Evolutionary conservation across 2,797 vertebrate species (phyloP).

Genomic region (Mormyrops boulengeri): DNA sequence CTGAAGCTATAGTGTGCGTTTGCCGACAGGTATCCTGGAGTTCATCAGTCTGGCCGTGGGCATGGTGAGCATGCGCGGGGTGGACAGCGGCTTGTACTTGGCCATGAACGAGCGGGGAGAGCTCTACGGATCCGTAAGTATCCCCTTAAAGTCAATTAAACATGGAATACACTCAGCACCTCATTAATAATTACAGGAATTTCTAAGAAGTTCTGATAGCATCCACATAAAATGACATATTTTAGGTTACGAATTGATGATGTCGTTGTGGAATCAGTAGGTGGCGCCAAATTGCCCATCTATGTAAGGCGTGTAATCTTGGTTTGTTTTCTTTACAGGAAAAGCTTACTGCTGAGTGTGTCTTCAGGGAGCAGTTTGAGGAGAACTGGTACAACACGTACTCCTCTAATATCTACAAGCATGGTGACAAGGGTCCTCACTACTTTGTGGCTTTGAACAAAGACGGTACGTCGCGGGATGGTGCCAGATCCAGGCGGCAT

Average conservation of each 20-base stretch:
- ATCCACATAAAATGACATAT: neutral
- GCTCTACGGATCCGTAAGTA: slow-evolving; percentile 93
- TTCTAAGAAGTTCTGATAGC: neutral
- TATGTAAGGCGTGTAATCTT: neutral
- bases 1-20: neutral
- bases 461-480: slow-evolving; percentile 88
- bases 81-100: slow-evolving; percentile 93
- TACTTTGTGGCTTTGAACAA: slow-evolving; percentile 96
- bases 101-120: slow-evolving; percentile 93
- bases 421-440: slow-evolving; percentile 83
- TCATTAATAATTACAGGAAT: neutral
- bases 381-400: slow-evolving; percentile 99
- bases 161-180: neutral
- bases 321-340: slow-evolving; percentile 62
- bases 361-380: slow-evolving; percentile 96
- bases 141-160: neutral
- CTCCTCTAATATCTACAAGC: slow-evolving; percentile 92
- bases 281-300: slow-evolving; percentile 13
- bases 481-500: slow-evolving; percentile 87
- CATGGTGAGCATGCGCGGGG: slow-evolving; percentile 94
- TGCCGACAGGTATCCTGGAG: slow-evolving; percentile 84
- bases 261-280: neutral
- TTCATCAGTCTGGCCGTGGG: slow-evolving; percentile 99
- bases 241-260: neutral
- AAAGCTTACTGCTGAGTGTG: slow-evolving; percentile 87